Conservation (phyloP, 2,113 vertebrate species). For the Chaetops frenatus region DNA sequence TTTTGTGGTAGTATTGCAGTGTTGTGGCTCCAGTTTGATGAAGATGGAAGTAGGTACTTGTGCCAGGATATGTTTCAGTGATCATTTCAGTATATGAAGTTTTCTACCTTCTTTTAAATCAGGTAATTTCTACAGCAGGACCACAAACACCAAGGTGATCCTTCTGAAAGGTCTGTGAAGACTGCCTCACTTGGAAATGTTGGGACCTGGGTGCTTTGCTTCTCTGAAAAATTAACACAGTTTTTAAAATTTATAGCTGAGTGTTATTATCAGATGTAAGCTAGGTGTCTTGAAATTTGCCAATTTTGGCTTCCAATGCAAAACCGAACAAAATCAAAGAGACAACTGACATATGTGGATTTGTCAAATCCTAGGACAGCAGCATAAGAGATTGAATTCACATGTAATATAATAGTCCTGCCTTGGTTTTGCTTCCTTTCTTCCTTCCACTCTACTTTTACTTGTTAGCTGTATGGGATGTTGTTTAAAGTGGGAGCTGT, state of each 20-base stretch:
- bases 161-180: not conserved
- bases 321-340: not conserved
- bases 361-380: not conserved
- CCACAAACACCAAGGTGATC: not conserved
- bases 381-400: not conserved
- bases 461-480: not conserved
- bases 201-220: not conserved
- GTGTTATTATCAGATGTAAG: not conserved
- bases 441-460: not conserved
- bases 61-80: not conserved
- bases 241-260: not conserved
- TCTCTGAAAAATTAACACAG: not conserved
- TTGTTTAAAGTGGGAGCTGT: not conserved
- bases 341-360: not conserved
- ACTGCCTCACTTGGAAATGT: not conserved
- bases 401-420: not conserved
- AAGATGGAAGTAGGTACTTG: not conserved
- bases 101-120: not conserved
- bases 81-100: not conserved
- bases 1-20: not conserved
- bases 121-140: not conserved
- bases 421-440: not conserved
- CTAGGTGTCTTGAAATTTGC: not conserved
- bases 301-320: not conserved
- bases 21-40: not conserved